Evolutionary conservation across 2,797 vertebrate genomes (phyloP), one percentile per base, ranked within the genome.

Genomic region (Ctenosaura bakeri): DNA sequence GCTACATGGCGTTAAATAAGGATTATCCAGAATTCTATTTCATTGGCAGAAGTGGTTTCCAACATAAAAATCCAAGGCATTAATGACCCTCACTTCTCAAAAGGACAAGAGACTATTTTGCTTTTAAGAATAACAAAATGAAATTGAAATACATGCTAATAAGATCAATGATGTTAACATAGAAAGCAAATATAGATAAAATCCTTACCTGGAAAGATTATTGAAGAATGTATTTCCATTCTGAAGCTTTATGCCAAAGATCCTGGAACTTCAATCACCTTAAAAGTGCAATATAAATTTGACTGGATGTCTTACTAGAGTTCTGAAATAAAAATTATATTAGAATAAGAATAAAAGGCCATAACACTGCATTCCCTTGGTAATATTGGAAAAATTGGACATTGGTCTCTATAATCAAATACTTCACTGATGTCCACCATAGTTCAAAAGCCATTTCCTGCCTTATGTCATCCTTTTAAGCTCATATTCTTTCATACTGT

Each of bases 401-500:
- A 89, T 73, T 54, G 74, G 80, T 84, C 62, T 52, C 64, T 54
- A n/a, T 54, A 87, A 92, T 92, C 91, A 90, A 92, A 92, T 79
- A 62, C 26, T 64, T 64, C 81, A 80, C 50, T 90, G 74, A 87
- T 87, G 85, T 92, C 91, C 80, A 80, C 81, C 66, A 80, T 32
- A 90, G 91, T 89, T 84, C 74, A 83, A 90, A 92, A 93, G 32
- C 18, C 4, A 80, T 89, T 92, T 92, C 42, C 88, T 20, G 73
- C 42, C 74, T 24, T 86, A 88, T 90, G 87, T 83, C 92, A 92
- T 66, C 12, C n/a, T 35, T 92, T 93, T 79, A 90, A 85, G 6
- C 92, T 7, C 82, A 88, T 62, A 87, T 87, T 82, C 91, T 95
- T 94, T 9, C 12, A 56, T 22, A 90, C 66, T 59, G 29, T 54